Evolutionary conservation across 2,888 invertebrate species (phyloP), one percentile per base, ranked within the genome.

Genomic region (Dascillus cervinus): DNA sequence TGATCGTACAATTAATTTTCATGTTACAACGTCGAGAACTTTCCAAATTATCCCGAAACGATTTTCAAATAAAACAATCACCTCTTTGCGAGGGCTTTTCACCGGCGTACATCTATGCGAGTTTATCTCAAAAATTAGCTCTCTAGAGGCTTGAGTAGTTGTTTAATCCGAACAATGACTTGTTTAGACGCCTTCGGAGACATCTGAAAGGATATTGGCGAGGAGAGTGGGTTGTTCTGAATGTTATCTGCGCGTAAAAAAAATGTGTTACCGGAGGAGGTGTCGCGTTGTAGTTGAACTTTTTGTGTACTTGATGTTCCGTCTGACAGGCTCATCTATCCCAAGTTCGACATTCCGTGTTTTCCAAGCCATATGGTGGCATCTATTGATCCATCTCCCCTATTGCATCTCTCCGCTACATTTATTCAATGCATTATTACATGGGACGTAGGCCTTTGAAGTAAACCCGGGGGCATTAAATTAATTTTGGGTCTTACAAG

Each of bases 101-200:
- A n/a, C n/a, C n/a, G n/a, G n/a, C 26, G 27, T 19, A 27, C 11
- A 32, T 40, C 31, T 37, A 29, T 33, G 11, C 17, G 29, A 29
- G 43, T 41, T 41, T 40, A 45, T 46, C 46, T 41, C 39, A 27
- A 32, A 39, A 46, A 46, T 43, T 43, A 33, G 39, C 36, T 33
- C 39, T 35, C 28, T n/a, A n/a, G 42, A 37, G 41, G 34, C 33
- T 32, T 34, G 27, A 27, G 35, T 34, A 43, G 41, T 38, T 41
- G 39, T 45, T 45, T 43, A 45, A 41, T 43, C 42, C 40, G 29
- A 34, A 29, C 37, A 35, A 46, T 34, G 43, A 41, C 41, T 46
- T 44, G 41, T 44, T 44, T 41, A 41, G 41, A 29, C 41, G 41
- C 33, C 44, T 41, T 37, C 25, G 24, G 41, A 37, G 39, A 40